phyloP scores from a whole-genome alignment of 2,888 invertebrate genomes.

The Therioaphis trifolii region DNA sequence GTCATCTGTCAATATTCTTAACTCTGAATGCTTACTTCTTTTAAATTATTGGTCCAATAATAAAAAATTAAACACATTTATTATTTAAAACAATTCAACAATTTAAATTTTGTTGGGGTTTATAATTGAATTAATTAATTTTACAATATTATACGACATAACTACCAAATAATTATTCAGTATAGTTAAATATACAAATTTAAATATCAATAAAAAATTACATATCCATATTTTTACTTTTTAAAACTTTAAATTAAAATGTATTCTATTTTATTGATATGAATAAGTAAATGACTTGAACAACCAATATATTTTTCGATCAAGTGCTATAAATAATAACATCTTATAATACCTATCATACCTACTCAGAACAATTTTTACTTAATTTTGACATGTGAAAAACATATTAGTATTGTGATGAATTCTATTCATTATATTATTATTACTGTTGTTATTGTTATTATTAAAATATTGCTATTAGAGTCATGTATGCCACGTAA shows the following conservation, averaged over 20 bases:
- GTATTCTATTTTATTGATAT: not conserved
- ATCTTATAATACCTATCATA: not conserved
- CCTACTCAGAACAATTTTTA: not conserved
- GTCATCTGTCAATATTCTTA: too few species aligned
- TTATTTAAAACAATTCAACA: too few species aligned
- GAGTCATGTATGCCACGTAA: constrained; percentile 15
- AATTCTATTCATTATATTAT: not conserved
- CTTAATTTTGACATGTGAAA: constrained; percentile 10
- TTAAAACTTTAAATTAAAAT: not conserved
- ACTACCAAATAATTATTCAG: not conserved
- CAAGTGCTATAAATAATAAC: not conserved
- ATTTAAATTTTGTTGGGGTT: too few species aligned
- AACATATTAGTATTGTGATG: not conserved
- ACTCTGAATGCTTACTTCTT: too few species aligned
- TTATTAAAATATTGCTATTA: too few species aligned
- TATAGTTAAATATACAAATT: not conserved
- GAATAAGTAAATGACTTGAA: not conserved
- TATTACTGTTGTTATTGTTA: not conserved
- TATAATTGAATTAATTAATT: too few species aligned
- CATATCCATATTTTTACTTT: not conserved
- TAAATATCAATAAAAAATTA: not conserved
- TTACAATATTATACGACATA: not conserved
- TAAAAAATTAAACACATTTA: too few species aligned
- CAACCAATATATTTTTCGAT: not conserved
- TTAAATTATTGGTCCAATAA: too few species aligned